Evolutionary conservation across 2,797 vertebrate genomes (phyloP).

Genomic region (Microctenopoma stevenorrisi): DNA sequence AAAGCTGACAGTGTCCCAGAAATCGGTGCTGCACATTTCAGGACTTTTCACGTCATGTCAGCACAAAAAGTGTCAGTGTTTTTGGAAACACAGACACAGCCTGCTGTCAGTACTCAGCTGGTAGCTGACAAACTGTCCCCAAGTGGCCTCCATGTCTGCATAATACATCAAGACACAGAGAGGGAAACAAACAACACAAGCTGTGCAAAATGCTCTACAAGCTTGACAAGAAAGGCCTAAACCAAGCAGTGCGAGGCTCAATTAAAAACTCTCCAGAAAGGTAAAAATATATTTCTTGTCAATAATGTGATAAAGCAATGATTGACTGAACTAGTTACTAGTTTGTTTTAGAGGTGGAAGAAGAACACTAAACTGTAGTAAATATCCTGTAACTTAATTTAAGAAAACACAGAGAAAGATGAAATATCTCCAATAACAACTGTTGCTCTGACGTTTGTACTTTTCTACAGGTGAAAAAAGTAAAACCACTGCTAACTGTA

Average conservation of each 20-base stretch:
- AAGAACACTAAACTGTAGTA: not conserved
- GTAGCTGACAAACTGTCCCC: slow-evolving; percentile 46
- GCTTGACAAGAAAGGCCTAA: slow-evolving; percentile 7
- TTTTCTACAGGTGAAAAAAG: not conserved
- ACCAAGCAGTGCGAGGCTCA: not conserved
- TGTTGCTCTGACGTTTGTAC: not conserved
- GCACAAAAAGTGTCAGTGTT: slow-evolving; percentile 22
- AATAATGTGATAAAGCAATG: not conserved
- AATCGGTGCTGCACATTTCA: slow-evolving; percentile 21
- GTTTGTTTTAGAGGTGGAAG: slow-evolving; percentile 4
- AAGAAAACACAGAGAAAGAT: not conserved
- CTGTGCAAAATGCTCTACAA: slow-evolving; percentile 26
- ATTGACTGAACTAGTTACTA: not conserved
- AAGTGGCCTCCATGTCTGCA: slow-evolving; percentile 45
- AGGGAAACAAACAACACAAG: slow-evolving; percentile 19
- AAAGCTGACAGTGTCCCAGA: slow-evolving; percentile 20
- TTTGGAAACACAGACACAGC: slow-evolving; percentile 25
- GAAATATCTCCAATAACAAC: not conserved
- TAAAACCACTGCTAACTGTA: not conserved
- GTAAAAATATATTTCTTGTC: slow-evolving; percentile 19
- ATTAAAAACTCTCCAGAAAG: slow-evolving; percentile 17
- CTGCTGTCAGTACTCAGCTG: slow-evolving; percentile 60
- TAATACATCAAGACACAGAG: slow-evolving; percentile 42
- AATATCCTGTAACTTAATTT: not conserved
- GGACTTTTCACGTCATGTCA: slow-evolving; percentile 14